A percentile compares a stretch with the other conserved stretches of the same genome.
Conservation (phyloP, 92 coral and sea anemone genomes). For the Galaxea fascicularis region DNA sequence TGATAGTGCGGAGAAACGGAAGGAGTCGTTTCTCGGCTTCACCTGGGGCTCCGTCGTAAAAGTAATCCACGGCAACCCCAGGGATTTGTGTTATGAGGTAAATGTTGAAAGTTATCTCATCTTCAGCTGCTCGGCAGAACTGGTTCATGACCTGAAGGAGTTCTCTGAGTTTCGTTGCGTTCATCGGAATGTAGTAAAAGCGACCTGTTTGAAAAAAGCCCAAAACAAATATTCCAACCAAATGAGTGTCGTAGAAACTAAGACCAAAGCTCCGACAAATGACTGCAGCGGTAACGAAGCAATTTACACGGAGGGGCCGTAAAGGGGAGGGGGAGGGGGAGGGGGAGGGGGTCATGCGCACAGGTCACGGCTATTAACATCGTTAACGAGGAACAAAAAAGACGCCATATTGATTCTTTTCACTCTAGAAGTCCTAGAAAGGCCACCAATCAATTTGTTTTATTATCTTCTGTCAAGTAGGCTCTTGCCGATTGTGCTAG, state of each 20-base stretch:
- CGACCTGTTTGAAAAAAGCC: constrained; percentile 16
- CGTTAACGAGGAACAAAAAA: too few relatives aligned
- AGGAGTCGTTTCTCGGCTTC: constrained; percentile 38
- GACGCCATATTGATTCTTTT: too few relatives aligned
- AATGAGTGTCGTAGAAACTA: not conserved
- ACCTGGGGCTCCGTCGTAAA: constrained; percentile 33
- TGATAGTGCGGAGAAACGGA: constrained; percentile 26
- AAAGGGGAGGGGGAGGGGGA: not conserved
- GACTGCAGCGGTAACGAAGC: not conserved
- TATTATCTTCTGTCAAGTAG: too few relatives aligned
- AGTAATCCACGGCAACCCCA: constrained; percentile 51
- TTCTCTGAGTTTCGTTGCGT: constrained; percentile 15
- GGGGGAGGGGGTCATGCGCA: not conserved
- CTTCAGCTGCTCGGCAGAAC: constrained; percentile 29
- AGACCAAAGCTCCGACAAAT: not conserved
- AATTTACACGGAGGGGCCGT: too few relatives aligned
- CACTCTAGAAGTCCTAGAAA: too few relatives aligned
- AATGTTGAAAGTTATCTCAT: constrained; percentile 42
- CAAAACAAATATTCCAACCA: not conserved
- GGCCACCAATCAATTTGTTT: too few relatives aligned
- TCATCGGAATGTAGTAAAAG: constrained; percentile 30
- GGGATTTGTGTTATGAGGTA: constrained; percentile 39
- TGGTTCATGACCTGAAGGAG: constrained; percentile 19
- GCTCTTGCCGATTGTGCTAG: too few relatives aligned
- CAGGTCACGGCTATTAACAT: too few relatives aligned